Conservation (phyloP, 1,140 invertebrate genomes). For the Mya arenaria region DNA sequence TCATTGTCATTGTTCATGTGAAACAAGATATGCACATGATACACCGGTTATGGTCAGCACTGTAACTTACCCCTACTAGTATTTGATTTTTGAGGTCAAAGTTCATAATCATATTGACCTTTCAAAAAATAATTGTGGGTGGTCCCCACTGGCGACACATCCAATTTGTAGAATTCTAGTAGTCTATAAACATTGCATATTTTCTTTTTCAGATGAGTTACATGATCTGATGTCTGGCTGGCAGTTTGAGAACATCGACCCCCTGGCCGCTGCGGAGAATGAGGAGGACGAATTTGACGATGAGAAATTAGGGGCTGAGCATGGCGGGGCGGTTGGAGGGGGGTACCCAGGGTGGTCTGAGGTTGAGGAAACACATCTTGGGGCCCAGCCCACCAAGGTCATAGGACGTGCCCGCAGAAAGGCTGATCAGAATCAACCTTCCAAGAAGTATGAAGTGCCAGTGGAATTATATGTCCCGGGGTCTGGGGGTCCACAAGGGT, state of each 20-base stretch:
- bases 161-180: neutral
- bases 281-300: conserved; percentile 30
- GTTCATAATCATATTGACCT: too few species aligned
- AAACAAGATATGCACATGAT: too few species aligned
- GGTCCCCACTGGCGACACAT: too few species aligned
- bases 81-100: too few species aligned
- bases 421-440: conserved; percentile 20
- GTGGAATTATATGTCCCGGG: conserved; percentile 37
- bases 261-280: conserved; percentile 3
- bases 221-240: conserved; percentile 12
- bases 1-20: too few species aligned
- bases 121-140: too few species aligned
- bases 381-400: neutral
- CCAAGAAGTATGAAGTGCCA: conserved; percentile 12
- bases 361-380: neutral
- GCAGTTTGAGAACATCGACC: conserved; percentile 44
- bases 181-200: too few species aligned
- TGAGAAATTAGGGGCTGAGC: neutral
- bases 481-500: neutral
- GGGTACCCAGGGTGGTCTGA: neutral
- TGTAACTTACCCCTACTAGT: too few species aligned
- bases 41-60: too few species aligned
- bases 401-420: conserved; percentile 24
- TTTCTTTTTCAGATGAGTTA: conserved; percentile 47
- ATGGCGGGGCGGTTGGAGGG: conserved; percentile 11